Evolutionary conservation across 2,888 invertebrate species (phyloP).

Genomic region (Euproctis similis): DNA sequence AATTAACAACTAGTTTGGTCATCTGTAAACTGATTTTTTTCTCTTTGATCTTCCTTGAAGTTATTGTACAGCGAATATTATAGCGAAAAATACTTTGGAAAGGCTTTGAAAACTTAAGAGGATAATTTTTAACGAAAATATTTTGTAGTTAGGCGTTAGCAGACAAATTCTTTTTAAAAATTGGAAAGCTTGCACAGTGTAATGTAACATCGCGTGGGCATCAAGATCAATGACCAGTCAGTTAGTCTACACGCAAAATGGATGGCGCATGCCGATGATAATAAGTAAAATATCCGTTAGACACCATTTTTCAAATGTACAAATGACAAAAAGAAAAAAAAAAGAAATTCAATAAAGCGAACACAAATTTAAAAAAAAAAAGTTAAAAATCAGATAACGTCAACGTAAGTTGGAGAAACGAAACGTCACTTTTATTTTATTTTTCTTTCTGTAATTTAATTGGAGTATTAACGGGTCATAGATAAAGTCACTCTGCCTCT

Average conservation of each 20-base stretch:
- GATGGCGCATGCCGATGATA: conserved; percentile 32
- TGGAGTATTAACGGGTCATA: conserved; percentile 68
- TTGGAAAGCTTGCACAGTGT: conserved; percentile 28
- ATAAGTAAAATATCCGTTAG: conserved; percentile 23
- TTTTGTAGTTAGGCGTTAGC: neutral
- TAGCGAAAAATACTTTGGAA: too few relatives aligned
- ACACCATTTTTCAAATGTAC: conserved; percentile 25
- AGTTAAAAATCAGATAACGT: conserved; percentile 27
- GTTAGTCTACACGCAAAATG: conserved; percentile 36
- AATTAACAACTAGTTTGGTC: too few relatives aligned
- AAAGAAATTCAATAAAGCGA: conserved; percentile 32
- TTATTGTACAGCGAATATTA: too few relatives aligned
- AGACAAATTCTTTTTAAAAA: conserved; percentile 6
- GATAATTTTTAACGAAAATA: neutral
- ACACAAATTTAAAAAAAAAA: conserved; percentile 30
- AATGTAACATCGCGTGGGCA: conserved; percentile 35
- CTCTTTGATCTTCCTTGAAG: too few relatives aligned
- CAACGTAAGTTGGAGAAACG: conserved; percentile 43
- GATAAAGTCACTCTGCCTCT: conserved; percentile 60
- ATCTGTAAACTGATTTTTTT: too few relatives aligned
- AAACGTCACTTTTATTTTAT: conserved; percentile 59
- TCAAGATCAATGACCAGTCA: conserved; percentile 36
- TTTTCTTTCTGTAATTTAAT: conserved; percentile 62
- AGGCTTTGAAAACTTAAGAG: too few relatives aligned
- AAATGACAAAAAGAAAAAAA: conserved; percentile 22